Conservation (phyloP, 2,888 invertebrate species). For the Parthenolecanium corni region DNA sequence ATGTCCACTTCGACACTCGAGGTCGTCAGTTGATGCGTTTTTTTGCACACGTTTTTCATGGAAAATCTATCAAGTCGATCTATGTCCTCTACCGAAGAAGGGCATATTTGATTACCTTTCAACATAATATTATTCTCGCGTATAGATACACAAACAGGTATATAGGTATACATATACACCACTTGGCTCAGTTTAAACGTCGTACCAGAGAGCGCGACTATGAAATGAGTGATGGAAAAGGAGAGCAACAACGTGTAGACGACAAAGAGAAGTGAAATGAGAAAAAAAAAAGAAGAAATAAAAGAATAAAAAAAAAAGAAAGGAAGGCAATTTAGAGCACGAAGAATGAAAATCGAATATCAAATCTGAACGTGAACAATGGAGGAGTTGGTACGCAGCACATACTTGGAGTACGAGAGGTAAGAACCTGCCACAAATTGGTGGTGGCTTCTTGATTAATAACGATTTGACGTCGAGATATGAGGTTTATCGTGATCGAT, state of each 20-base stretch:
- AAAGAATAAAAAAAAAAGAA: not conserved
- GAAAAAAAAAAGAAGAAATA: conserved; percentile 7
- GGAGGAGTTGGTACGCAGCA: not conserved
- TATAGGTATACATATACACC: too few species aligned
- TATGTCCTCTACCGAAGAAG: conserved; percentile 13
- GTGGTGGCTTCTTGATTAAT: conserved; percentile 21
- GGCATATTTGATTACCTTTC: conserved; percentile 20
- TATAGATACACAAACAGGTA: too few species aligned
- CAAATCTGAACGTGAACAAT: conserved; percentile 16
- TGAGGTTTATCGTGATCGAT: conserved; percentile 11
- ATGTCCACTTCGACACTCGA: too few species aligned
- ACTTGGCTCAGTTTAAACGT: not conserved
- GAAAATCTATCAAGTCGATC: not conserved
- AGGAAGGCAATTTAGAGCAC: not conserved
- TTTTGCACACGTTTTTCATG: too few species aligned
- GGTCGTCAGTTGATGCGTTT: too few species aligned
- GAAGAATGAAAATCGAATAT: conserved; percentile 11
- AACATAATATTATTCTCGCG: not conserved
- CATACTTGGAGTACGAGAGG: too few species aligned
- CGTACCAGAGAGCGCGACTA: not conserved
- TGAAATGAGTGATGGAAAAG: too few species aligned
- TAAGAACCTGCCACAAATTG: conserved; percentile 9
- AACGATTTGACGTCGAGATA: conserved; percentile 23
- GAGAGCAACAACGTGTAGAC: too few species aligned
- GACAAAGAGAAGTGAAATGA: too few species aligned